A percentile compares a stretch with the other conserved stretches of the same genome.
These are phyloP conservation scores for Dryobates pubescens DNA, from an alignment of 2,797 vertebrate genomes.

Conservation along the genomic window DNA sequence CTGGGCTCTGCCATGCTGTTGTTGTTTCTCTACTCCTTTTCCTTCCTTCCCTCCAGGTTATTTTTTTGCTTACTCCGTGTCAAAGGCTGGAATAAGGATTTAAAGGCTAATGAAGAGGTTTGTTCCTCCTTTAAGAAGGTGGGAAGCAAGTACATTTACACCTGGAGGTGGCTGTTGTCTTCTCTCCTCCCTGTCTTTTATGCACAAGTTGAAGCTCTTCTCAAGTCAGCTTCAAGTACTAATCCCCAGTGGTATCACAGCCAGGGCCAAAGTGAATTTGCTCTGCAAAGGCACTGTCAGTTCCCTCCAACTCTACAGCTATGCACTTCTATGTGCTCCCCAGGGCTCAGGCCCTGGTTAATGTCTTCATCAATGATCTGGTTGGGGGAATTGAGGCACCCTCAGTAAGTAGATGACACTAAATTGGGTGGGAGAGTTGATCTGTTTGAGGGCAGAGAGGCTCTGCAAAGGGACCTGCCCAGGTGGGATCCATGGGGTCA, in stretches of 20 bases:
- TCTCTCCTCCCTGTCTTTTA: background rate
- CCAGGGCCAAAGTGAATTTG: background rate
- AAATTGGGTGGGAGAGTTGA: too few relatives aligned
- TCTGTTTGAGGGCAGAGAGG: too few relatives aligned
- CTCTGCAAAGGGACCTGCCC: too few relatives aligned
- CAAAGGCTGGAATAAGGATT: background rate
- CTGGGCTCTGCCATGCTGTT: background rate
- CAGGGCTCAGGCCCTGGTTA: too few relatives aligned
- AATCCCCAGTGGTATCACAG: background rate
- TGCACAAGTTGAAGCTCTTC: background rate
- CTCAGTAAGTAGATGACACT: too few relatives aligned
- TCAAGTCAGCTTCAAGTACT: background rate
- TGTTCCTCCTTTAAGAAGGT: background rate
- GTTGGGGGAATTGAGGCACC: too few relatives aligned
- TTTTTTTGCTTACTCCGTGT: background rate
- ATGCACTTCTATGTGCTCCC: too few relatives aligned
- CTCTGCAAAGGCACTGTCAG: background rate
- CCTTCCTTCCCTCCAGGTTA: background rate
- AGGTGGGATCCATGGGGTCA: too few relatives aligned
- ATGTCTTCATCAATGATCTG: too few relatives aligned
- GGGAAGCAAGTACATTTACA: background rate
- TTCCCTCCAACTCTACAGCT: background rate
- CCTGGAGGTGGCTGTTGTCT: background rate
- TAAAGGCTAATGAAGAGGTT: background rate
- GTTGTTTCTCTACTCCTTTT: background rate